Evolutionary conservation across 2,888 invertebrate genomes (phyloP).

Genomic region (Dasysyrphus albostriatus): DNA sequence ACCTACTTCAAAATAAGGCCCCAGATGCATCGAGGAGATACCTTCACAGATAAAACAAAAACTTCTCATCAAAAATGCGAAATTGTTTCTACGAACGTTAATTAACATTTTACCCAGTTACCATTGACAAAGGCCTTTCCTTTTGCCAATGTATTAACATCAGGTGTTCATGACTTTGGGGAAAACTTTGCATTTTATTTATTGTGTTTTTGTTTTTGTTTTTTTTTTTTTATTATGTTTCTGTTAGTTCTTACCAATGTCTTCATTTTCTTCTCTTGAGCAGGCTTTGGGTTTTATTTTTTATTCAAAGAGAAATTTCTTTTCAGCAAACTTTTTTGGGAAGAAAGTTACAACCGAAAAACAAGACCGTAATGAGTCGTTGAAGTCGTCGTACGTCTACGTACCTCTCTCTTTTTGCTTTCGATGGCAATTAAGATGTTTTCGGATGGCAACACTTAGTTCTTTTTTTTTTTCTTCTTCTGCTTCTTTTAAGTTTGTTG

Average conservation of each 20-base stretch:
- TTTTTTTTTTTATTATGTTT: conserved; percentile 5
- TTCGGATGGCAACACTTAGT: conserved; percentile 35
- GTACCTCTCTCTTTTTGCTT: conserved; percentile 33
- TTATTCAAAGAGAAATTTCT: background rate
- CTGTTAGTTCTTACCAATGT: conserved; percentile 11
- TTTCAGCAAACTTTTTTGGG: conserved; percentile 19
- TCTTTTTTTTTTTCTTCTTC: conserved; percentile 15
- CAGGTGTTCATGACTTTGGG: conserved; percentile 72
- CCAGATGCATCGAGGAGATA: conserved; percentile 64
- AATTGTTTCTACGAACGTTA: conserved; percentile 66
- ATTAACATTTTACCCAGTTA: conserved; percentile 68
- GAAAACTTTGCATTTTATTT: conserved; percentile 68
- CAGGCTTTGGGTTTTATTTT: conserved; percentile 11
- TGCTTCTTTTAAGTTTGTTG: conserved; percentile 29
- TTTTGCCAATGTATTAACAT: conserved; percentile 61
- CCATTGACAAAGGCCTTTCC: conserved; percentile 66
- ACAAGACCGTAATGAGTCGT: conserved; percentile 71
- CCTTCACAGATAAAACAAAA: conserved; percentile 52
- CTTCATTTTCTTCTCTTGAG: conserved; percentile 9
- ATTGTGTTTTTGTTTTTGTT: too few relatives aligned
- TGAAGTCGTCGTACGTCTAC: conserved; percentile 42
- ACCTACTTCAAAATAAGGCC: background rate
- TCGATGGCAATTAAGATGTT: conserved; percentile 68
- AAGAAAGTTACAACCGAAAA: conserved; percentile 43
- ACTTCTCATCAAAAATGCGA: conserved; percentile 65